Base-by-base conservation (phyloP, 1,140 invertebrate species). In the Atta colombica region DNA sequence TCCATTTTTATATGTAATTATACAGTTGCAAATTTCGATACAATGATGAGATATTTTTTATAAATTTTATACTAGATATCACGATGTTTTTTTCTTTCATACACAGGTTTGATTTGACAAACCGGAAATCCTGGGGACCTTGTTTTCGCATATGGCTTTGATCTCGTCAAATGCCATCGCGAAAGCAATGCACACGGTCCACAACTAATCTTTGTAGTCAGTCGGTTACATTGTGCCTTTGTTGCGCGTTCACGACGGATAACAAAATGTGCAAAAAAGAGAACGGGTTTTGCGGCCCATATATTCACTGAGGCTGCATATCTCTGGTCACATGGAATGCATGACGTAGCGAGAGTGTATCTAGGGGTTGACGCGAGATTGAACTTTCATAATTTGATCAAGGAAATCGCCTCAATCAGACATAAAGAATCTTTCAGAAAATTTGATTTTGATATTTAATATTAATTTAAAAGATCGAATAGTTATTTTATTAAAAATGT, bases 181-280 rank as follows among this genome's bases (percentile, higher is more conserved):
- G 75, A 77, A 53, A 53, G 63, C 74, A 60, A 25, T 74, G 55
- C 45, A 63, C 31, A 45, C 51, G 51, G 16, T 71, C 28, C 51
- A 25, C 78, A 60, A 86, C 51, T 51, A 80, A 77, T 77, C 74
- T 86, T 86, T 86, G 74, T 55, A 77, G 60, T 71, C 49, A 77
- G 39, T 39, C 28, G 82, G 60, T 75, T 45, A 77, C 14, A 25
- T 16, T 60, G 63, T 49, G 63, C 84, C 61, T 66, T 77, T 77
- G 75, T 77, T 63, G 14, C 31, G 31, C 31, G 49, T 7, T 78
- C 61, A 65, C 61, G 77, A 65, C 28, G 77, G 65, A 55, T 69
- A 81, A 81, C 65, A 71, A 61, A 81, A 71, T 55, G 28, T 4
- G 6, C 6, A 71, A 71, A 81, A 71, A 81, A 66, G 21, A n/a